Evolutionary conservation across 2,888 invertebrate genomes (phyloP).

Genomic region (Hypomecis atomaria): DNA sequence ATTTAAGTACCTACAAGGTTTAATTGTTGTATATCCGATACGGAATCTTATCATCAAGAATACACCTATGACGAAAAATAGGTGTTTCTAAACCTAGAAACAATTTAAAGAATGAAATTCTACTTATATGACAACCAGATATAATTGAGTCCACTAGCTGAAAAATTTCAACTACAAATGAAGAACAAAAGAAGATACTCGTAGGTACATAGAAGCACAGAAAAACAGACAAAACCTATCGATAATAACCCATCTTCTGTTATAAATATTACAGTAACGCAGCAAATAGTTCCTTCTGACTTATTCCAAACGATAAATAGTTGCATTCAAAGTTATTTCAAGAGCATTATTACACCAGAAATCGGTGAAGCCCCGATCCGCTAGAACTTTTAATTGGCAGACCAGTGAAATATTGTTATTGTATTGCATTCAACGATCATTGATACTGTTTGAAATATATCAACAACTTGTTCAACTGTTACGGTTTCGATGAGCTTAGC

Average conservation of each 20-base stretch:
- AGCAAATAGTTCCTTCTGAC: conserved; percentile 22
- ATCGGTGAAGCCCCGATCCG: conserved; percentile 60
- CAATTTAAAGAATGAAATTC: too few species aligned
- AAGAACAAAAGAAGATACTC: neutral
- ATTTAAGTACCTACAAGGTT: too few species aligned
- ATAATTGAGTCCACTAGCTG: too few species aligned
- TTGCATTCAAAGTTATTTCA: conserved; percentile 68
- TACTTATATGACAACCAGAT: too few species aligned
- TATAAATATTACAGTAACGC: neutral
- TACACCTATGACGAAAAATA: too few species aligned
- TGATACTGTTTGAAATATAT: conserved; percentile 59
- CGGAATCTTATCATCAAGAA: too few species aligned
- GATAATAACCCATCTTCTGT: neutral
- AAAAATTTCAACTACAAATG: too few species aligned
- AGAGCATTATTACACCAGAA: conserved; percentile 66
- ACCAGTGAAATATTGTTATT: conserved; percentile 66
- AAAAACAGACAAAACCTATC: too few species aligned
- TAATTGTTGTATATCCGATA: too few species aligned
- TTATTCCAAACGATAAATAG: conserved; percentile 43
- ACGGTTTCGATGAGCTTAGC: conserved; percentile 25
- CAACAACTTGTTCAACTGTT: conserved; percentile 44
- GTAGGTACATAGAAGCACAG: neutral
- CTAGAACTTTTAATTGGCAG: conserved; percentile 80
- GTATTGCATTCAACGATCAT: conserved; percentile 60
- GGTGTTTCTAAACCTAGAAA: too few species aligned